A percentile compares a stretch with the other conserved stretches of the same genome.
Evolutionary conservation across 1,140 invertebrate genomes (phyloP).

Genomic region (Hylaeus anthracinus): DNA sequence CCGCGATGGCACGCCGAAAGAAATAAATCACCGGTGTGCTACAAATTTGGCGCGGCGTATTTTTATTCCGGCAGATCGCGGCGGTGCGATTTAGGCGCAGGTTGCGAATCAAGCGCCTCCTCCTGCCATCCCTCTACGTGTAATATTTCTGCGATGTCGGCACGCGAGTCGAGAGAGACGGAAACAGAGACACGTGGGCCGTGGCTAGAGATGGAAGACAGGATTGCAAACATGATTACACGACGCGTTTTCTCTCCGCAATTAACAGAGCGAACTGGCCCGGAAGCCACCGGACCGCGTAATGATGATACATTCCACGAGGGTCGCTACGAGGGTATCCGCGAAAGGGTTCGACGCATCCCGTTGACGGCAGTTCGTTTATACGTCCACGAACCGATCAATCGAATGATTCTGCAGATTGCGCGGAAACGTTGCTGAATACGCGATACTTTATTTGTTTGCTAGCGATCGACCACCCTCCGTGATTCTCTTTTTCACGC

Average conservation of each 20-base stretch:
- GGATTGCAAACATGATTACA: constrained; percentile 58
- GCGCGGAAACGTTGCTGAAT: constrained; percentile 39
- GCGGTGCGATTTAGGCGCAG: constrained; percentile 27
- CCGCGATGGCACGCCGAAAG: background rate
- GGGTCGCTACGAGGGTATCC: constrained; percentile 42
- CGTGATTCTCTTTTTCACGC: background rate
- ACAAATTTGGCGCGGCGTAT: constrained; percentile 46
- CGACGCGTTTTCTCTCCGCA: constrained; percentile 62
- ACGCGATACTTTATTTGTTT: constrained; percentile 35
- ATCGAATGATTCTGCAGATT: constrained; percentile 58
- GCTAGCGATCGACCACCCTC: background rate
- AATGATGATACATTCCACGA: constrained; percentile 68
- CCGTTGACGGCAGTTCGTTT: constrained; percentile 55
- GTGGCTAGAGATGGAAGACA: background rate
- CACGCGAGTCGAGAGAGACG: constrained; percentile 22
- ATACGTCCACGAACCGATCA: constrained; percentile 41
- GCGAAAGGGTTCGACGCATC: constrained; percentile 43
- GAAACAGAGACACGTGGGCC: background rate
- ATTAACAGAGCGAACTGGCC: constrained; percentile 63
- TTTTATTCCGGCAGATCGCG: constrained; percentile 27
- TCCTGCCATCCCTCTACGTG: background rate
- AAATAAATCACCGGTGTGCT: constrained; percentile 40
- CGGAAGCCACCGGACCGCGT: constrained; percentile 59
- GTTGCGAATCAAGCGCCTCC: constrained; percentile 44
- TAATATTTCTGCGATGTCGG: constrained; percentile 60